Evolutionary conservation across 2,888 invertebrate genomes (phyloP).

Genomic region (Lypha dubia): DNA sequence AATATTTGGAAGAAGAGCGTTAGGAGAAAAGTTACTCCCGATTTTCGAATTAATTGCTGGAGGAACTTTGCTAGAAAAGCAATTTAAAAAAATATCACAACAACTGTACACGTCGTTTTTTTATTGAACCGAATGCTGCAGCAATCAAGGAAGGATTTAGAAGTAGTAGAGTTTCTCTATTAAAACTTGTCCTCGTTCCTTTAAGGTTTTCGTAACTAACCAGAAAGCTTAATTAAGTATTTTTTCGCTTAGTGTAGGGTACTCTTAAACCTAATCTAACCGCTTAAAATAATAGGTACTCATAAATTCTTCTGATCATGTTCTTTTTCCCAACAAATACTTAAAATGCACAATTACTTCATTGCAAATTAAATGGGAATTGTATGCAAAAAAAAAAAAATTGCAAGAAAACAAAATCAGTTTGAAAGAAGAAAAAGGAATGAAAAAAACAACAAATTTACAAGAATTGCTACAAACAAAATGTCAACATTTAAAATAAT

Average conservation of each 20-base stretch:
- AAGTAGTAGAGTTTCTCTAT: too few species aligned
- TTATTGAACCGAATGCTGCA: too few species aligned
- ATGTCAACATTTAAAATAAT: constrained; percentile 55
- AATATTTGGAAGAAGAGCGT: too few species aligned
- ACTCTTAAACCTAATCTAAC: background rate
- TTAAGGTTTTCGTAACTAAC: too few species aligned
- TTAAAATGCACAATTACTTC: constrained; percentile 44
- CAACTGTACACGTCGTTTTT: too few species aligned
- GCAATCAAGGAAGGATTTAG: too few species aligned
- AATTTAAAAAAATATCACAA: too few species aligned
- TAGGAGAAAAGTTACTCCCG: too few species aligned
- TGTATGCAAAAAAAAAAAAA: constrained; percentile 64
- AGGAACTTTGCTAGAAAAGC: too few species aligned
- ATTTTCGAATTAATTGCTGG: too few species aligned
- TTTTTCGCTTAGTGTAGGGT: background rate
- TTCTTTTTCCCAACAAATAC: constrained; percentile 17
- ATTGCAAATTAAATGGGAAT: constrained; percentile 53
- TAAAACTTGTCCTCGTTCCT: too few species aligned
- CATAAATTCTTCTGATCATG: background rate
- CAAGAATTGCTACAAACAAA: constrained; percentile 24
- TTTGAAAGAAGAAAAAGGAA: constrained; percentile 13
- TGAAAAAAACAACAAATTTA: background rate
- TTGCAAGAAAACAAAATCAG: constrained; percentile 54
- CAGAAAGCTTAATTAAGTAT: too few species aligned
- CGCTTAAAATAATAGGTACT: background rate